Evolutionary conservation across 2,113 vertebrate genomes (phyloP).

Genomic region (Thomomys bottae): DNA sequence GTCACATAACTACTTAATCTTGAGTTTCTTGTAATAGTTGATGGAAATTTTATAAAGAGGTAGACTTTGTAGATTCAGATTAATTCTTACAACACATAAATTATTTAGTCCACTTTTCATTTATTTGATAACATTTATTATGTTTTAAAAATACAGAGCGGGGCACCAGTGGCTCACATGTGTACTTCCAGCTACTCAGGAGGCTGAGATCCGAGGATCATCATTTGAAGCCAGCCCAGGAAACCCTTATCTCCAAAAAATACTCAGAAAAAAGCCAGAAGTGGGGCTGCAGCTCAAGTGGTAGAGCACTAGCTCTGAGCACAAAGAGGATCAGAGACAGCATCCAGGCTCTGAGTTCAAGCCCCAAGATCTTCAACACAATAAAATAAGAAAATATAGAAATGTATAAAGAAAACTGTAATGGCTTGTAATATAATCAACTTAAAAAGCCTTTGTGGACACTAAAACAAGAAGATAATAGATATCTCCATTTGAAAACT

Average conservation of each 20-base stretch:
- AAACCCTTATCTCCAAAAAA: too few species aligned
- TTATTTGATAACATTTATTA: slow-evolving; percentile 14
- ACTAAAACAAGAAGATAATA: slow-evolving; percentile 8
- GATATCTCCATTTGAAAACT: not conserved
- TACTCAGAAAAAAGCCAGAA: too few species aligned
- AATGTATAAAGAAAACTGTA: not conserved
- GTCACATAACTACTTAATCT: not conserved
- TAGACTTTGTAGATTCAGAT: not conserved
- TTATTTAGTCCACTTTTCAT: not conserved
- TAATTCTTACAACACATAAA: not conserved
- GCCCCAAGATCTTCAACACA: too few species aligned
- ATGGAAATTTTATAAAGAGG: not conserved
- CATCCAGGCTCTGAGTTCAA: too few species aligned
- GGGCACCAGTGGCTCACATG: too few species aligned
- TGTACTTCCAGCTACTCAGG: too few species aligned
- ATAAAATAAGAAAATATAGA: not conserved
- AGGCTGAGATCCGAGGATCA: too few species aligned
- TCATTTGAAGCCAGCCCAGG: too few species aligned
- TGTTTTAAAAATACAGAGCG: not conserved
- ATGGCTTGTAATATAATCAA: not conserved
- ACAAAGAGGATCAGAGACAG: too few species aligned
- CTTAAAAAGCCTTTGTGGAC: not conserved
- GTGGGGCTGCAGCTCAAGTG: too few species aligned
- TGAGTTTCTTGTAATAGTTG: not conserved
- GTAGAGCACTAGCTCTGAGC: too few species aligned